A percentile compares a stretch with the other conserved stretches of the same genome.
Conservation (phyloP, 2,888 invertebrate species). For the Silvanus unidentatus region DNA sequence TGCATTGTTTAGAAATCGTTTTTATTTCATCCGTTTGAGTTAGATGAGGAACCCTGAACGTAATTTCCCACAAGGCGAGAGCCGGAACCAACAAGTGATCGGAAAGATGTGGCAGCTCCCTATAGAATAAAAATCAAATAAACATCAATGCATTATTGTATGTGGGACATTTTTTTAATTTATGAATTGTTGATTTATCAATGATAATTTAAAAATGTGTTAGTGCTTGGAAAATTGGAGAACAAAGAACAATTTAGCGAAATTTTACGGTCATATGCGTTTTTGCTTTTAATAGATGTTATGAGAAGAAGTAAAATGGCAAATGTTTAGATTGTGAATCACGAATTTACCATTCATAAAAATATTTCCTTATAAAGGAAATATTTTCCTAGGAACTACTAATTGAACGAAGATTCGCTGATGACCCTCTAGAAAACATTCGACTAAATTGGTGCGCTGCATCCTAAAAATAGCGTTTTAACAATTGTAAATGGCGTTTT, state of each 20-base stretch:
- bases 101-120: conserved; percentile 69
- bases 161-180: too few species aligned
- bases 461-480: conserved; percentile 28
- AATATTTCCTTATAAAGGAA: conserved; percentile 22
- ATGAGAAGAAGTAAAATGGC: too few species aligned
- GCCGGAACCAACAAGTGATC: conserved; percentile 57
- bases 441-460: conserved; percentile 32
- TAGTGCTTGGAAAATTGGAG: too few species aligned
- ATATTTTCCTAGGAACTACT: conserved; percentile 16
- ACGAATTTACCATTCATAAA: background rate
- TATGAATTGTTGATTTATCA: too few species aligned
- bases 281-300: too few species aligned
- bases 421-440: conserved; percentile 27
- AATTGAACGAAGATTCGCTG: conserved; percentile 22
- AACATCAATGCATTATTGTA: background rate
- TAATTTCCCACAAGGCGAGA: conserved; percentile 49
- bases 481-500: background rate
- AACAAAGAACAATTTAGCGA: too few species aligned
- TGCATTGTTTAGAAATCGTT: background rate
- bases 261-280: too few species aligned
- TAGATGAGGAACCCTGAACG: conserved; percentile 21
- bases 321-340: background rate
- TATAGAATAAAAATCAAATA: conserved; percentile 30
- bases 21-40: conserved; percentile 14
- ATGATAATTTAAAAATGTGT: too few species aligned